These are phyloP conservation scores for Toxostoma redivivum DNA, from an alignment of 2,113 vertebrate genomes.

Conservation along the genomic window DNA sequence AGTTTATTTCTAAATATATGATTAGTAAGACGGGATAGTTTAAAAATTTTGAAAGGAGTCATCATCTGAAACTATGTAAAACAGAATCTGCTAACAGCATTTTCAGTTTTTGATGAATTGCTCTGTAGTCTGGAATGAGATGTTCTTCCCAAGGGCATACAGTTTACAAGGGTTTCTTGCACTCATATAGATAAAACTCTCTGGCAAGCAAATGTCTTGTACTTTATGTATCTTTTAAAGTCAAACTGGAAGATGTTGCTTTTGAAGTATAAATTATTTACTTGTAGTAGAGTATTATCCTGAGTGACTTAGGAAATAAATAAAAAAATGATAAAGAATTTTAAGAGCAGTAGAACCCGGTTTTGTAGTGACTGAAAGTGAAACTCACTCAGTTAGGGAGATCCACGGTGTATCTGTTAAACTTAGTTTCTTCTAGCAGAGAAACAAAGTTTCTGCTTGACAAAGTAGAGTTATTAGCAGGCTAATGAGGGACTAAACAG, in stretches of 20 bases:
- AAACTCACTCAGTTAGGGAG: fast-evolving
- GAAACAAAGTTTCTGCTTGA: neutral
- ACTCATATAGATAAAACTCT: neutral
- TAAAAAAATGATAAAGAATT: neutral
- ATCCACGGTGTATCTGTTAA: neutral
- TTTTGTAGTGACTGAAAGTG: neutral
- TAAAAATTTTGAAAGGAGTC: neutral
- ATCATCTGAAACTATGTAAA: neutral
- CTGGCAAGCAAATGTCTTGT: neutral
- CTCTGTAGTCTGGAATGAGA: neutral
- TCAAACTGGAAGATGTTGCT: neutral
- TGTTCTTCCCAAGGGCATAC: neutral
- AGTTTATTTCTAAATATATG: neutral
- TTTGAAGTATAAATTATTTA: neutral
- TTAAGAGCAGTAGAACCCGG: neutral
- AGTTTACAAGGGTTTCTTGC: neutral
- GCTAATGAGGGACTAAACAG: neutral
- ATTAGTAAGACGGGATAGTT: neutral
- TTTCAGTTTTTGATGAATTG: neutral
- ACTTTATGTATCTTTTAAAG: neutral
- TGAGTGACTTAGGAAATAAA: neutral
- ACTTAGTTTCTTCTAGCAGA: neutral
- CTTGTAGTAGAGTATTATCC: neutral
- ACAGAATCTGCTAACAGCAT: neutral
- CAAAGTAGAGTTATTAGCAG: neutral